Evolutionary conservation across 2,113 vertebrate genomes (phyloP).

Genomic region (Dunckerocampus dactyliophorus): DNA sequence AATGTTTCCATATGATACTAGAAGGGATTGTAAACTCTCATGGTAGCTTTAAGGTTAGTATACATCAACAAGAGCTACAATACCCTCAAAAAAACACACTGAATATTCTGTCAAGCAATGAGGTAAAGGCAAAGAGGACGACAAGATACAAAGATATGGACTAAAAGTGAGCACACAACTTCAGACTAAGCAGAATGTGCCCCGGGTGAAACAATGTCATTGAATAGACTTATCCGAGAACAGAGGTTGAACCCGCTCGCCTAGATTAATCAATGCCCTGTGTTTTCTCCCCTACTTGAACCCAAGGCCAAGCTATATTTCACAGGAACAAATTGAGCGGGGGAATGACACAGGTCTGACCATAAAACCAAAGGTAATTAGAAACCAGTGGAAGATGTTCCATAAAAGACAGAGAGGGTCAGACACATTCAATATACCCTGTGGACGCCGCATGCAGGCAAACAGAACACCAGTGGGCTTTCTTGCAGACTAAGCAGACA

Average conservation of each 20-base stretch:
- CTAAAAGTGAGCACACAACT: constrained; percentile 56
- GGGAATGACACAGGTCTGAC: constrained; percentile 58
- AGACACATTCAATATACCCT: constrained; percentile 47
- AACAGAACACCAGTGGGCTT: constrained; percentile 15
- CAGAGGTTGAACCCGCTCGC: constrained; percentile 56
- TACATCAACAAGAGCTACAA: background rate
- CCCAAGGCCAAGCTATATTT: constrained; percentile 73
- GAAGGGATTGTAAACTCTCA: background rate
- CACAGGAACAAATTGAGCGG: constrained; percentile 66
- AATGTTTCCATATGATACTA: background rate
- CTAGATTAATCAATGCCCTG: constrained; percentile 69
- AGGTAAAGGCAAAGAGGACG: constrained; percentile 9
- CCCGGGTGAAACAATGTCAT: constrained; percentile 68
- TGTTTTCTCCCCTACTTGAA: constrained; percentile 71
- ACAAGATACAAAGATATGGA: constrained; percentile 36
- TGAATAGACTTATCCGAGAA: constrained; percentile 63
- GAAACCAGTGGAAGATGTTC: constrained; percentile 54
- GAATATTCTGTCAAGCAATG: constrained; percentile 2
- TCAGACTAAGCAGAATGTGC: constrained; percentile 43
- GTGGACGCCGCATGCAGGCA: constrained; percentile 30
- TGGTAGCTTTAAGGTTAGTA: background rate
- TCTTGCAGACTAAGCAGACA: constrained; percentile 15
- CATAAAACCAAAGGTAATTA: constrained; percentile 75
- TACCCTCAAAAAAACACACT: background rate
- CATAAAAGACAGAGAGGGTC: constrained; percentile 58